A percentile compares a stretch with the other conserved stretches of the same genome.
phyloP scores from a whole-genome alignment of 2,888 invertebrate species.

The Rhyacophila evoluta region DNA sequence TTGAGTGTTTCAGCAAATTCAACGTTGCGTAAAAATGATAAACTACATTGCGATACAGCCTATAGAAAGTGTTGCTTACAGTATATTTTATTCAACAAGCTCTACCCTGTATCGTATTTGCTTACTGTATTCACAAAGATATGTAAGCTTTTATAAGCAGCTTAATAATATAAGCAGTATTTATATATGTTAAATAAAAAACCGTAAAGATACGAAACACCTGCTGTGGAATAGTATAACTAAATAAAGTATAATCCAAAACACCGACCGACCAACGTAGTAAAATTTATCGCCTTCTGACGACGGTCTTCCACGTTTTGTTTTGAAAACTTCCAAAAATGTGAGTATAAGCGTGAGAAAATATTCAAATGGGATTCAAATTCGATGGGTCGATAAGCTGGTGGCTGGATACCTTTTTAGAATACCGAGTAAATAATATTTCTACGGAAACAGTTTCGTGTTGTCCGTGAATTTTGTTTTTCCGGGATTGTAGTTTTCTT shows the following conservation, averaged over 20 bases:
- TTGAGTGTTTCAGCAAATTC: no score
- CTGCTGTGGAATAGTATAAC: background rate
- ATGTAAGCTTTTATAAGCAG: no score
- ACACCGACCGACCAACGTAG: background rate
- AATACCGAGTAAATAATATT: constrained; percentile 1
- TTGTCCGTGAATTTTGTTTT: constrained; percentile 7
- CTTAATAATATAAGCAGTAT: no score
- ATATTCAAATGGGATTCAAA: constrained; percentile 24
- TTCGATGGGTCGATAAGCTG: constrained; percentile 12
- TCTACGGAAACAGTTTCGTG: background rate
- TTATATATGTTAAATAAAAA: background rate
- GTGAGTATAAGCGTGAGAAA: constrained; percentile 18
- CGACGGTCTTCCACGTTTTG: background rate
- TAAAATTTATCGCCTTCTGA: background rate
- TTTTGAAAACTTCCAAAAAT: background rate
- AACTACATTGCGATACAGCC: no score
- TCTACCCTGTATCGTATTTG: no score
- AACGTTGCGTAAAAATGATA: no score
- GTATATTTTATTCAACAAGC: no score
- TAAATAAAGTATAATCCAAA: background rate
- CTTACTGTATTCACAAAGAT: no score
- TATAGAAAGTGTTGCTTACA: no score
- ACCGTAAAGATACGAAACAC: background rate
- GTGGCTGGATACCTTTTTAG: background rate
- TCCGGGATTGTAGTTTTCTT: background rate